Evolutionary conservation across 2,888 invertebrate genomes (phyloP), one percentile per base, ranked within the genome.

Genomic region (Zonitis immaculata): DNA sequence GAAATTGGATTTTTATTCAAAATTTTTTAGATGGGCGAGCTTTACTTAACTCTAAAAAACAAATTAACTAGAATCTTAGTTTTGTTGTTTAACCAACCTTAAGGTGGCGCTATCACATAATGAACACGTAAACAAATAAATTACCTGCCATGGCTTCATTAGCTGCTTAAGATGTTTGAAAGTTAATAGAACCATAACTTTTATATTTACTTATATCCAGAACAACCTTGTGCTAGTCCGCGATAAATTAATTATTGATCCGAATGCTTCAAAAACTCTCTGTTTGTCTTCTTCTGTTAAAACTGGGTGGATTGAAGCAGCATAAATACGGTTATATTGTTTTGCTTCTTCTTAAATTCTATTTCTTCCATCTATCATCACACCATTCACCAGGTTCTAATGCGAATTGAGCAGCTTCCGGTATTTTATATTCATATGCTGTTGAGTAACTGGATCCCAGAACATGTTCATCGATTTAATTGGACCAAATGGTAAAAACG

Each of bases 391-490:
- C 79, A n/a, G 98, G 97, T 75, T 99, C 98, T 65, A 99, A 80
- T 20, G 97, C 95, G 62, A 99, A 80, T 77, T 98, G 95, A 7
- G 99, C 99, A 30, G 99, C 99, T 78, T 99, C 99, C 0, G 99
- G 99, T 68, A 98, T 92, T 78, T 99, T 99, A 78, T 97, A 99
- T 77, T 99, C 99, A 30, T 99, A 81, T 99, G 99, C 75, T 99
- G 98, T 78, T 96, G 93, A 61, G 98, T 98, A 47, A 96, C 89
- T 1, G 97, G 94, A 80, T 99, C 99, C 95, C 96, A 99, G 5
- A 96, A 96, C 93, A 99, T 95, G 78, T 97, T 99, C 74, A 99
- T 97, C n/a, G 95, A 94, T 79, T 98, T 98, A 72, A 99, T 98
- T 11, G 99, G 98, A 11, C 99, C 99, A 77, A 98, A 99, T 16